A percentile compares a stretch with the other conserved stretches of the same genome.
Conservation (phyloP, 2,113 vertebrate genomes). For the Brachypodius melanocephalos region DNA sequence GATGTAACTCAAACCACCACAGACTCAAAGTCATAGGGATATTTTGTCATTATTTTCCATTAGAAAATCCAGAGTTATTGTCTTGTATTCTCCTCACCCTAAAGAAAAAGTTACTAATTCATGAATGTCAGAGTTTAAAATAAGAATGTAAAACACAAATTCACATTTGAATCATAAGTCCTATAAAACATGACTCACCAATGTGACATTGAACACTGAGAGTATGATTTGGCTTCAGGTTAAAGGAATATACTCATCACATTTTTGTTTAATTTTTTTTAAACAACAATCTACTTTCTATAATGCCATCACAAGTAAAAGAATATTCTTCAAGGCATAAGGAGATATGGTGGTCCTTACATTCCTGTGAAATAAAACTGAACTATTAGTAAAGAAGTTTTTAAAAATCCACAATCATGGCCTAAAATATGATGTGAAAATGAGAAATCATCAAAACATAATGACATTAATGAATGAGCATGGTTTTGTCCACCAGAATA, state of each 20-base stretch:
- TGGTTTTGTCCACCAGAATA: neutral
- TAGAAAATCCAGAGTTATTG: neutral
- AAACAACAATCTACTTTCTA: neutral
- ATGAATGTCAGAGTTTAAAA: neutral
- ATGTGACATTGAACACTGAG: neutral
- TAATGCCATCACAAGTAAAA: neutral
- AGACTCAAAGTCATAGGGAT: neutral
- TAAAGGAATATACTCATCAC: neutral
- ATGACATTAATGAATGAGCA: neutral
- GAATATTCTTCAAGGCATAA: neutral
- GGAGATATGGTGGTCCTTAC: neutral
- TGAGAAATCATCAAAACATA: rapidly evolving
- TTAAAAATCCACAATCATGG: neutral
- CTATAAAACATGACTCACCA: neutral
- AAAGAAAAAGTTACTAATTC: neutral
- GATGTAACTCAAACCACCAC: too few relatives aligned
- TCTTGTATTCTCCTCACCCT: neutral
- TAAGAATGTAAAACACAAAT: neutral
- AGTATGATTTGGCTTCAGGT: neutral
- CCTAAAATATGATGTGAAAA: neutral
- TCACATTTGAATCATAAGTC: neutral
- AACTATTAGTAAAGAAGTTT: neutral
- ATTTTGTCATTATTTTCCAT: neutral
- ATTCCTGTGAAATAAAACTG: neutral
- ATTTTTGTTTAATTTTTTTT: neutral